These are phyloP conservation scores for Glyphotaelius pellucidus DNA, from an alignment of 2,888 invertebrate genomes.

Conservation along the genomic window DNA sequence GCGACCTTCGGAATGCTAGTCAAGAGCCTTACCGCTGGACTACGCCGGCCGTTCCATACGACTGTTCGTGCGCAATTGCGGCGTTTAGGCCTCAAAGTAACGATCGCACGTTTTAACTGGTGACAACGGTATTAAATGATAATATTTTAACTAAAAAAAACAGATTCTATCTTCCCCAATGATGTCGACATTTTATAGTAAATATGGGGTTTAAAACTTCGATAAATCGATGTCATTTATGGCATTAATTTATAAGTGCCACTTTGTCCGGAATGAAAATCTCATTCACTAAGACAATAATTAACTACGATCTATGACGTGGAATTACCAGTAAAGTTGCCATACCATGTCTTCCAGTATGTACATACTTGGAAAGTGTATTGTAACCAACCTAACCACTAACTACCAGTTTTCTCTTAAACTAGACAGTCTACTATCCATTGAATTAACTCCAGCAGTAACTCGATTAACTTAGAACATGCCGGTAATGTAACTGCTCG, in stretches of 20 bases:
- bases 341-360: not conserved
- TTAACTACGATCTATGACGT: not conserved
- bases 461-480: not conserved
- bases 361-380: constrained; percentile 2
- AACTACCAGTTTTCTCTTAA: not conserved
- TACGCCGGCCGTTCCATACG: too few relatives aligned
- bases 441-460: not conserved
- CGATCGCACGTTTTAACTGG: too few relatives aligned
- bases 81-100: too few relatives aligned
- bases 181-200: too few relatives aligned
- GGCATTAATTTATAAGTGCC: too few relatives aligned
- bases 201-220: not conserved
- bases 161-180: too few relatives aligned
- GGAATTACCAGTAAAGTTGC: not conserved
- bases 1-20: too few relatives aligned
- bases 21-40: too few relatives aligned
- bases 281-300: not conserved
- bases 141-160: too few relatives aligned
- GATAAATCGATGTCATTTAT: not conserved
- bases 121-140: too few relatives aligned
- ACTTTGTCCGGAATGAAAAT: not conserved
- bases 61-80: too few relatives aligned
- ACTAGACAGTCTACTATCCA: not conserved
- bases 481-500: not conserved
- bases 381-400: not conserved